phyloP scores from a whole-genome alignment of 2,113 vertebrate genomes.

The Macrotis lagotis region DNA sequence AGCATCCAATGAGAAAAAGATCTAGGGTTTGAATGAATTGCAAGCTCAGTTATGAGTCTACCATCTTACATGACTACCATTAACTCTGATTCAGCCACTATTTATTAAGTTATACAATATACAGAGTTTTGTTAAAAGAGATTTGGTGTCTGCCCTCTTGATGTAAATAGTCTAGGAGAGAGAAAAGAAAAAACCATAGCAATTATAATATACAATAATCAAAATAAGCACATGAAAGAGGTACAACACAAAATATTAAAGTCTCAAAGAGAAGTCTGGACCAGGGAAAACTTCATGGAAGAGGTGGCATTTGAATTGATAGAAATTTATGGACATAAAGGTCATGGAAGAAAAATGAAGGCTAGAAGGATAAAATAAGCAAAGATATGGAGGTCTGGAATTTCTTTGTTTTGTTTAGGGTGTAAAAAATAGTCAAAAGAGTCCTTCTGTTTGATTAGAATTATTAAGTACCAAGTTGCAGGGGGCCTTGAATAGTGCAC shows the following conservation, averaged over 20 bases:
- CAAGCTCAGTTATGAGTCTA: not conserved
- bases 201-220: not conserved
- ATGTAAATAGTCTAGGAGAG: not conserved
- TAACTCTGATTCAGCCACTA: not conserved
- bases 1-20: not conserved
- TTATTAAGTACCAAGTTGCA: too few species aligned
- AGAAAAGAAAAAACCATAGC: not conserved
- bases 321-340: not conserved
- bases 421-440: not conserved
- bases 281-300: not conserved
- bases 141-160: not conserved
- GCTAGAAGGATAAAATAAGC: not conserved
- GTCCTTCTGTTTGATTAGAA: too few species aligned
- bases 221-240: not conserved
- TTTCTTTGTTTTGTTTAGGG: not conserved
- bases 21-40: not conserved
- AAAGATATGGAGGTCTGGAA: not conserved
- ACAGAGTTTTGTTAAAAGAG: not conserved
- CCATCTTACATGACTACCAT: not conserved
- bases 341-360: not conserved
- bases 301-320: not conserved
- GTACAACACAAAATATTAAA: not conserved
- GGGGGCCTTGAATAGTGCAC: not conserved
- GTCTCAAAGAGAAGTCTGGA: not conserved
- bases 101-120: not conserved